These are phyloP conservation scores for Alviniconcha strummeri DNA, from an alignment of 2,888 invertebrate genomes.

Conservation along the genomic window DNA sequence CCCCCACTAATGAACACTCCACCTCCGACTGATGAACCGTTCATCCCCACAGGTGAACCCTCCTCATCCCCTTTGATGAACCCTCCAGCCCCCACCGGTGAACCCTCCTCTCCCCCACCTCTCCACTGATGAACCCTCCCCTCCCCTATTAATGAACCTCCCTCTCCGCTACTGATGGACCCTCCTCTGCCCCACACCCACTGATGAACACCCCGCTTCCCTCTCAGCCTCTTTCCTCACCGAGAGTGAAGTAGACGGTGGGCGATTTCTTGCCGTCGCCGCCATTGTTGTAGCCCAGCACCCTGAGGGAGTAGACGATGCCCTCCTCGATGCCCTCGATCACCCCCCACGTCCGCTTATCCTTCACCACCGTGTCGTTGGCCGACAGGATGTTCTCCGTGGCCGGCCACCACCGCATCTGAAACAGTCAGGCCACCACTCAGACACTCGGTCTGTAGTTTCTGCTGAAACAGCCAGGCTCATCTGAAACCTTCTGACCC, in stretches of 20 bases:
- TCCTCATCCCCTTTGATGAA: too few species aligned
- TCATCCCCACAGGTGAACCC: background rate
- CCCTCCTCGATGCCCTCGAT: constrained; percentile 85
- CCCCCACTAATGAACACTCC: background rate
- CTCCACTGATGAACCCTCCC: background rate
- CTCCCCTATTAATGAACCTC: background rate
- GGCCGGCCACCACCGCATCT: constrained; percentile 51
- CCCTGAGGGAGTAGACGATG: constrained; percentile 91
- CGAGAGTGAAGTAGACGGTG: constrained; percentile 82
- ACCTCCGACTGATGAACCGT: background rate
- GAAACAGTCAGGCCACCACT: too few species aligned
- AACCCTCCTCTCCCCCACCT: constrained; percentile 15
- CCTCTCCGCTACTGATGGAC: background rate
- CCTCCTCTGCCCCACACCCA: background rate
- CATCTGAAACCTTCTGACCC: too few species aligned
- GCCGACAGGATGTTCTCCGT: constrained; percentile 47
- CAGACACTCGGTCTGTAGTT: too few species aligned
- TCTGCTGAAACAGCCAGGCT: too few species aligned
- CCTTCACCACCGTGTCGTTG: constrained; percentile 66
- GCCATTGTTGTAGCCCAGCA: constrained; percentile 93
- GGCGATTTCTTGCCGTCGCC: constrained; percentile 98
- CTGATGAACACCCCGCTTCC: background rate
- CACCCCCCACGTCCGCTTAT: constrained; percentile 81
- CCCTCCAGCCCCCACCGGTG: too few species aligned
- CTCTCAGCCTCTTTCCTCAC: constrained; percentile 12